A percentile compares a stretch with the other conserved stretches of the same genome.
Conservation (phyloP, 2,797 vertebrate species). For the Phaenicophaeus curvirostris region DNA sequence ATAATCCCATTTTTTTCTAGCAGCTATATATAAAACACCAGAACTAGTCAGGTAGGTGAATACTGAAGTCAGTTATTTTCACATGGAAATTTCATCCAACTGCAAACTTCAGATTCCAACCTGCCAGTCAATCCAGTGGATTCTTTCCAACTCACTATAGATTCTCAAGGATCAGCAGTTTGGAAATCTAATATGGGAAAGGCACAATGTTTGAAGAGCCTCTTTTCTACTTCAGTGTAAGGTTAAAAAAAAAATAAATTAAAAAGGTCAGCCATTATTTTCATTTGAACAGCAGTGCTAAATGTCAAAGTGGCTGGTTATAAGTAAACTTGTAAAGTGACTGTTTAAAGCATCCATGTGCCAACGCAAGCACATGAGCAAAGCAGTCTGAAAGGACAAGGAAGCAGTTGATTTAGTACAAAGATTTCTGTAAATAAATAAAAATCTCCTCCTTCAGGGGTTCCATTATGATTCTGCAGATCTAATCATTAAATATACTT, state of each 20-base stretch:
- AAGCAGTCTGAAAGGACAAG: neutral
- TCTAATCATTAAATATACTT: neutral
- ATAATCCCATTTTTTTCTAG: neutral
- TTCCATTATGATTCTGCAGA: neutral
- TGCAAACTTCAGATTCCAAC: neutral
- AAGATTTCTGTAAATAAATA: neutral
- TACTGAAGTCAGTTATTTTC: neutral
- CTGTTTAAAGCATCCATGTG: neutral
- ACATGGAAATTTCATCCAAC: neutral
- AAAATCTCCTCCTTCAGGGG: neutral
- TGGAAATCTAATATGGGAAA: neutral
- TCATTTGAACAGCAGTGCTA: conserved; percentile 11
- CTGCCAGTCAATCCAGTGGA: neutral
- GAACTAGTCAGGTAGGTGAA: neutral
- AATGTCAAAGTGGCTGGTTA: conserved; percentile 24
- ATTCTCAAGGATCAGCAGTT: neutral
- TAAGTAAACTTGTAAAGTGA: conserved; percentile 21
- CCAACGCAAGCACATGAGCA: neutral
- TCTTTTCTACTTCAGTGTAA: neutral
- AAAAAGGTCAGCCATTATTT: conserved; percentile 39
- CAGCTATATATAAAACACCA: neutral
- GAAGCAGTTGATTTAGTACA: neutral
- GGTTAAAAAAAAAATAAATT: neutral
- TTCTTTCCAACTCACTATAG: neutral
- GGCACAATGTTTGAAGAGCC: neutral